A percentile compares a stretch with the other conserved stretches of the same genome.
phyloP scores from a whole-genome alignment of 1,140 invertebrate species.

The Popillia japonica region DNA sequence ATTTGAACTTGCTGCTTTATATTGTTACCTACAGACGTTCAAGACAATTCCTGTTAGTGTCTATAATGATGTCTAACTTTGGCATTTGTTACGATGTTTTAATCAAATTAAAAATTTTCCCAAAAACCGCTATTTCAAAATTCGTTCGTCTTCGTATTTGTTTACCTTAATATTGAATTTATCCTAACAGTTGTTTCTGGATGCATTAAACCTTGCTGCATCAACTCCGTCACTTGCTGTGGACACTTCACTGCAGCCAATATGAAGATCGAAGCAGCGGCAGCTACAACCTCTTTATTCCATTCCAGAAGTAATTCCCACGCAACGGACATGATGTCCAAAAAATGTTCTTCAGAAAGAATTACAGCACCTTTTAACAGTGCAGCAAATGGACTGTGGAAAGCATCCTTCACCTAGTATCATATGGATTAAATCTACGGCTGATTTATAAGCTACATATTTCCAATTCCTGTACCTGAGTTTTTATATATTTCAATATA shows the following conservation, averaged over 20 bases:
- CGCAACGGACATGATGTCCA: conserved; percentile 86
- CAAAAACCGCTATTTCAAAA: not conserved
- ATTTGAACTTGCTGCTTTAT: too few species aligned
- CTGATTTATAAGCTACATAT: not conserved
- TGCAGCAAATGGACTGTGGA: conserved; percentile 88
- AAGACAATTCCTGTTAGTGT: too few species aligned
- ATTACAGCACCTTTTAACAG: conserved; percentile 93
- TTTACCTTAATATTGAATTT: conserved; percentile 77
- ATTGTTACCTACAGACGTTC: too few species aligned
- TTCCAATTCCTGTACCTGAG: conserved; percentile 69
- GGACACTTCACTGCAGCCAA: conserved; percentile 90
- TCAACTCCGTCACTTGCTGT: conserved; percentile 84
- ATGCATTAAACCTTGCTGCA: conserved; percentile 86
- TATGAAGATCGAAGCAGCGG: conserved; percentile 90
- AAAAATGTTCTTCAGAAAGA: conserved; percentile 86
- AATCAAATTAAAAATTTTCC: too few species aligned
- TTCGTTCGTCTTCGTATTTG: conserved; percentile 57
- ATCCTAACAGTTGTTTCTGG: conserved; percentile 79
- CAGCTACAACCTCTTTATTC: conserved; percentile 74
- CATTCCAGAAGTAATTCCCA: conserved; percentile 88
- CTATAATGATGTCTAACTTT: too few species aligned
- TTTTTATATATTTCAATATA: conserved; percentile 87
- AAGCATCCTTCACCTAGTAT: conserved; percentile 79
- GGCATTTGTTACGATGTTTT: too few species aligned
- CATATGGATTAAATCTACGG: too few species aligned